Conservation (phyloP, 1,140 invertebrate species). For the Megalonaias nervosa region DNA sequence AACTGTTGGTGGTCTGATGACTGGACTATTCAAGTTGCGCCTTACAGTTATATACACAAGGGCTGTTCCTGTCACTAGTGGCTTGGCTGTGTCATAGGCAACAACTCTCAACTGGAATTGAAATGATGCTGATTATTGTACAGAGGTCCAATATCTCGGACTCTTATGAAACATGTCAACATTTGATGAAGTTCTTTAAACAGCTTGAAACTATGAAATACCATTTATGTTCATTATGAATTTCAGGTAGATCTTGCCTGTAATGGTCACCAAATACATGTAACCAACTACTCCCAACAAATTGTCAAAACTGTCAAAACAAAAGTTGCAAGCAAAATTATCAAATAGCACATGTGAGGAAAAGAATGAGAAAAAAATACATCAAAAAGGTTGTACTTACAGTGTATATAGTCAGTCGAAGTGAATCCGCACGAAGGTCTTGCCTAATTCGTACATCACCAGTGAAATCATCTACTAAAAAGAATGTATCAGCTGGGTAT, state of each 20-base stretch:
- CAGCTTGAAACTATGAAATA: no score
- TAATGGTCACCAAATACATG: no score
- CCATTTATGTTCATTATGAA: no score
- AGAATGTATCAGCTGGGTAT: constrained; percentile 59
- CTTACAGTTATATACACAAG: constrained; percentile 43
- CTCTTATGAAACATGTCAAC: neutral
- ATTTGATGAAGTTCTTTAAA: no score
- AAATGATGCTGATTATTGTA: neutral
- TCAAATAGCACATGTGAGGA: no score
- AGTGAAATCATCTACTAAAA: constrained; percentile 44
- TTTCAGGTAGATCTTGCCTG: no score
- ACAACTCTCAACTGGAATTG: constrained; percentile 52
- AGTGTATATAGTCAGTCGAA: constrained; percentile 35
- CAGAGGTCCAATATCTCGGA: neutral
- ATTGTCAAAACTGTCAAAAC: no score
- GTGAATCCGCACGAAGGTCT: constrained; percentile 47
- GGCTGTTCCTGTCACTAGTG: constrained; percentile 34
- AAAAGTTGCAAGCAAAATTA: no score
- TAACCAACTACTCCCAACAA: no score
- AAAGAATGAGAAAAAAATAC: no score
- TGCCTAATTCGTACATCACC: constrained; percentile 47
- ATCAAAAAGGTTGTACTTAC: constrained; percentile 32
- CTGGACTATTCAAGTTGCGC: constrained; percentile 50
- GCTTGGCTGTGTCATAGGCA: constrained; percentile 50
- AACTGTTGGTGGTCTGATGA: constrained; percentile 28